phyloP scores from a whole-genome alignment of 2,113 vertebrate species.

The Aramus guarauna region DNA sequence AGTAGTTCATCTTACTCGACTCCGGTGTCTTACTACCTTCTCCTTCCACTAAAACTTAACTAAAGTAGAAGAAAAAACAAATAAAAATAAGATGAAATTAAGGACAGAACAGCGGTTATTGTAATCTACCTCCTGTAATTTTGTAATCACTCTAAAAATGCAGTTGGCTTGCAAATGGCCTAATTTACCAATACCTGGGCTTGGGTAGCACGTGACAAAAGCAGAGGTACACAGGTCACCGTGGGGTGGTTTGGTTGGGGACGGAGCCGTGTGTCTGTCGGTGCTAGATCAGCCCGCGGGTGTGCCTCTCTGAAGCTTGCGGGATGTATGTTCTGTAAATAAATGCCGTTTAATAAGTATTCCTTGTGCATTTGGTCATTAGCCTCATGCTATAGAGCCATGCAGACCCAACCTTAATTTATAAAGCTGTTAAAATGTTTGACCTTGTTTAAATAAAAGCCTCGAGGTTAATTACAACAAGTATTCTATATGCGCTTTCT shows the following conservation, averaged over 20 bases:
- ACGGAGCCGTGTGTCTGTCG: background rate
- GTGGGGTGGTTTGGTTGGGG: background rate
- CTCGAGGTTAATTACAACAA: constrained; percentile 54
- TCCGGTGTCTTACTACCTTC: background rate
- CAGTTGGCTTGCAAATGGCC: background rate
- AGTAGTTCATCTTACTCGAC: background rate
- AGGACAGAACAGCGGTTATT: background rate
- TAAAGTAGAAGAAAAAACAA: background rate
- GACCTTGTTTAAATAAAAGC: constrained; percentile 60
- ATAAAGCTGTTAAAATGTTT: constrained; percentile 53
- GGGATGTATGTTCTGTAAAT: constrained; percentile 16
- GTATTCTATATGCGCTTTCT: background rate
- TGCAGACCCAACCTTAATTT: constrained; percentile 7
- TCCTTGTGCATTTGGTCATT: constrained; percentile 2
- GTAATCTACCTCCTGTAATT: background rate
- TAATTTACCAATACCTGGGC: background rate
- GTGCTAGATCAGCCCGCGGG: background rate
- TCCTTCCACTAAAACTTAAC: background rate
- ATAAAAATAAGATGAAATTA: background rate
- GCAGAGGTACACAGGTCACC: background rate
- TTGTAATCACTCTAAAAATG: background rate
- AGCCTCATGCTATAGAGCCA: background rate
- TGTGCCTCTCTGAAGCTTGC: background rate
- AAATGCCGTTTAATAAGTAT: constrained; percentile 36
- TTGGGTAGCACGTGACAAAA: background rate